Base-by-base conservation (phyloP, 2,113 vertebrate species). In the Tachycineta bicolor region DNA sequence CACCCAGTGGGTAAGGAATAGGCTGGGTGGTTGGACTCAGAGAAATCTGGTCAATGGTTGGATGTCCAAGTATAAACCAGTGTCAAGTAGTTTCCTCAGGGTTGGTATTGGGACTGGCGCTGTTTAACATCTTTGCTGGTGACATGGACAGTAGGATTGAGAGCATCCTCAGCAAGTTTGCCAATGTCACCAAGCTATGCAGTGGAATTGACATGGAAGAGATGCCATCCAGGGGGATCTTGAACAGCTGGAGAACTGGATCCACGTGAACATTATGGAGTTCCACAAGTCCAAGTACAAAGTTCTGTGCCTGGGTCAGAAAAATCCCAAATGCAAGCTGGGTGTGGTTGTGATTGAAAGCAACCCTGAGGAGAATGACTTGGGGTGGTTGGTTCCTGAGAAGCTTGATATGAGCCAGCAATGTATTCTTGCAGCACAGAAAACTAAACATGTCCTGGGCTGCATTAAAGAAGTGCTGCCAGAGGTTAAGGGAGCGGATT, bases 41-140 rank as follows among this genome's bases (percentile, higher is more conserved):
- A 50, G 22, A 64, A 20, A 7, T 47, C 11, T 41, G n/a, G 34
- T 25, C 37, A 58, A 1, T 33, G 8, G 11, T 19, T 43, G 31
- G 26, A 50, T 44, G 26, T 28, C 26, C 28, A 43, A 44, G 18
- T 26, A 8, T 10, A 44, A 37, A 23, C 25, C 17, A 33, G 4
- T 9, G 26, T 33, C 4, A 3, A 41, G 24, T 12, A 23, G 11
- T 49, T 39, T 59, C 52, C 33, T 74, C 5, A 10, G 33, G 15
- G 22, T 20, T 0, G 1, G 2, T 59, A 16, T 33, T 44, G 22
- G 6, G 37, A 16, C 33, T 18, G 33, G 8, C 0, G 0, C 7
- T 71, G 11, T 55, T 79, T 43, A n/a, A 41, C 25, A 26, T 18
- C 34, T 56, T 31, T 64, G 10, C 11, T 41, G 23, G 22, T 15